A percentile compares a stretch with the other conserved stretches of the same genome.
phyloP scores from a whole-genome alignment of 1,140 invertebrate genomes.

The Drosophila watanabei region DNA sequence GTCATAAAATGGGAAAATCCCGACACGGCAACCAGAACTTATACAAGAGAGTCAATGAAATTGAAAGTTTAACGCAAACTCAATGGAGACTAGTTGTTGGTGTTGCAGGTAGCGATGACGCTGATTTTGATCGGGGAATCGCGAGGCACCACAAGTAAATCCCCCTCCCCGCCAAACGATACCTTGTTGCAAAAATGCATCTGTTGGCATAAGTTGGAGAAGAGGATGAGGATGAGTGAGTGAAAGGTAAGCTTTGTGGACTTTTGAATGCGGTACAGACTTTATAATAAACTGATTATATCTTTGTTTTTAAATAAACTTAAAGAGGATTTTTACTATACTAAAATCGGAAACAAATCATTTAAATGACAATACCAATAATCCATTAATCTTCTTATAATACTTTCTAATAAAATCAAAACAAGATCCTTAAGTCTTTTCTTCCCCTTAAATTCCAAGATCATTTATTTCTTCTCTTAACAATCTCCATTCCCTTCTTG shows the following conservation, averaged over 20 bases:
- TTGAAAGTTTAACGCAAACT: constrained; percentile 67
- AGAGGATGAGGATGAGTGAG: background rate
- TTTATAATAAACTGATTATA: background rate
- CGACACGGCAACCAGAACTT: constrained; percentile 26
- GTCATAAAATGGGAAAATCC: constrained; percentile 73
- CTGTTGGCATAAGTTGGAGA: constrained; percentile 13
- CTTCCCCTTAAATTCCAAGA: too few relatives aligned
- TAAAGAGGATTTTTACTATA: too few relatives aligned
- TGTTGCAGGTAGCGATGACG: constrained; percentile 44
- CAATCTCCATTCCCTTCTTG: constrained; percentile 2
- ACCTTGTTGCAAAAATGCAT: constrained; percentile 35
- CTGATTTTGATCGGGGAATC: constrained; percentile 51
- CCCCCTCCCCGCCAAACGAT: constrained; percentile 23
- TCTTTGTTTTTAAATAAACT: background rate
- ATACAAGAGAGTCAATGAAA: constrained; percentile 67
- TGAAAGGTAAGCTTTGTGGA: background rate
- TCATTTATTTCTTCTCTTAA: background rate
- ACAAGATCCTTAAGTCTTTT: background rate
- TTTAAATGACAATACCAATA: background rate
- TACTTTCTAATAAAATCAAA: background rate
- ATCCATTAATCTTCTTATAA: background rate
- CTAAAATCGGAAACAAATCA: background rate
- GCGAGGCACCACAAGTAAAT: constrained; percentile 24
- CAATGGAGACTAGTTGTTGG: constrained; percentile 47
- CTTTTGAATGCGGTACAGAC: background rate